Percentiles rank a stretch among this genome's conserved stretches.
Conservation (phyloP, 2,888 invertebrate species). For the Ptychoptera albimana region DNA sequence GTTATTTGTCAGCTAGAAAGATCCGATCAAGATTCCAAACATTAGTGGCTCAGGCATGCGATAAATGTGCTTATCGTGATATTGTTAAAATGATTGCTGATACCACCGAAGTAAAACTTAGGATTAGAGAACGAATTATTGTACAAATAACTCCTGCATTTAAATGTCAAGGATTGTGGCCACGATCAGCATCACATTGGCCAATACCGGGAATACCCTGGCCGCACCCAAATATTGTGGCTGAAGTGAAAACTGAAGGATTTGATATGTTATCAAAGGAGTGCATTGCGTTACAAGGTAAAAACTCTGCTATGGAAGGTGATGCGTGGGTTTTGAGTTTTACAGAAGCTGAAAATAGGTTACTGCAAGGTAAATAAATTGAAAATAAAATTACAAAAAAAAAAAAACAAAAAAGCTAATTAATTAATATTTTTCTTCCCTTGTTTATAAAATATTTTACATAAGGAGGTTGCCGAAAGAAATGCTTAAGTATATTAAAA, state of each 20-base stretch:
- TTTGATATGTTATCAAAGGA: slow-evolving; percentile 88
- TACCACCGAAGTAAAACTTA: slow-evolving; percentile 81
- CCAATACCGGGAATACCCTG: slow-evolving; percentile 81
- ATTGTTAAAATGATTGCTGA: slow-evolving; percentile 91
- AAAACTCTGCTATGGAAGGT: slow-evolving; percentile 85
- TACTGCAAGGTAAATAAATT: slow-evolving; percentile 48
- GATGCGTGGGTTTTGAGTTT: slow-evolving; percentile 93
- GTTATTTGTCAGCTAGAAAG: slow-evolving; percentile 88
- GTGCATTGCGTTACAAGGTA: slow-evolving; percentile 67
- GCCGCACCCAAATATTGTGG: slow-evolving; percentile 85
- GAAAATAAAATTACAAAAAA: neutral
- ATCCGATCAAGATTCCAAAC: slow-evolving; percentile 90
- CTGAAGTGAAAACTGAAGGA: slow-evolving; percentile 89
- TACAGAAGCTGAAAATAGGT: slow-evolving; percentile 77
- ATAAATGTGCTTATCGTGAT: slow-evolving; percentile 85
- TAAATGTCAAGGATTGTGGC: slow-evolving; percentile 89
- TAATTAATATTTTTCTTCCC: neutral
- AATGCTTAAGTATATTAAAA: slow-evolving; percentile 79
- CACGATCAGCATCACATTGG: slow-evolving; percentile 88
- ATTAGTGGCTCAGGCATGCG: slow-evolving; percentile 77
- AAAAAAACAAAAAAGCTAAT: neutral
- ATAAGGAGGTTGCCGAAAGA: slow-evolving; percentile 56
- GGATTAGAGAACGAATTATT: slow-evolving; percentile 79
- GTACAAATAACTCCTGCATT: slow-evolving; percentile 94
- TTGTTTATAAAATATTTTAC: neutral